Evolutionary conservation across 2,113 vertebrate genomes (phyloP).

Genomic region (Strix aluco): DNA sequence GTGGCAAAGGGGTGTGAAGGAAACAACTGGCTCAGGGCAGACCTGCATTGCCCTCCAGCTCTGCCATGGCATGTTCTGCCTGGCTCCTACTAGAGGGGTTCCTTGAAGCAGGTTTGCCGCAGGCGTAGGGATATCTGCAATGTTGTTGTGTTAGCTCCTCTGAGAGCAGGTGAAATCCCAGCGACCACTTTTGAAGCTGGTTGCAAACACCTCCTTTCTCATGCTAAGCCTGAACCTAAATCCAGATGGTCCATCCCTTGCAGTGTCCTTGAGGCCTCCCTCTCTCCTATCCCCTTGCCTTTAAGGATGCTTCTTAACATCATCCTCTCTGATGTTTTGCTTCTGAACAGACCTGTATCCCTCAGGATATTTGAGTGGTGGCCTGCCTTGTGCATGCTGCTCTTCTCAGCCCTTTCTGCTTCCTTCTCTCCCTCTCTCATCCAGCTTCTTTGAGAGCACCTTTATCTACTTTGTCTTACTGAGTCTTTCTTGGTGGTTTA

Average conservation of each 20-base stretch:
- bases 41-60: neutral
- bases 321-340: neutral
- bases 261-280: neutral
- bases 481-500: neutral
- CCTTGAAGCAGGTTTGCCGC: neutral
- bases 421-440: neutral
- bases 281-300: neutral
- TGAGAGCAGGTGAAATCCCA: neutral
- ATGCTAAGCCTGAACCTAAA: neutral
- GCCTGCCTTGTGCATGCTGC: rapidly evolving
- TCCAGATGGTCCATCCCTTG: neutral
- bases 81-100: neutral
- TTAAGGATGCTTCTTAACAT: neutral
- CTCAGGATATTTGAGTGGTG: neutral
- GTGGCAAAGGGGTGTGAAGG: neutral
- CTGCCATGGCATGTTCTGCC: rapidly evolving
- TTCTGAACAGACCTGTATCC: neutral
- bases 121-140: rapidly evolving
- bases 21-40: neutral
- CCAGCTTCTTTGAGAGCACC: neutral
- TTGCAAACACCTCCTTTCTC: neutral
- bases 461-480: neutral
- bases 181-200: neutral
- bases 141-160: neutral
- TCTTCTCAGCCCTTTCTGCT: neutral